Conservation (phyloP, 2,797 vertebrate species). For the Acipenser ruthenus region DNA sequence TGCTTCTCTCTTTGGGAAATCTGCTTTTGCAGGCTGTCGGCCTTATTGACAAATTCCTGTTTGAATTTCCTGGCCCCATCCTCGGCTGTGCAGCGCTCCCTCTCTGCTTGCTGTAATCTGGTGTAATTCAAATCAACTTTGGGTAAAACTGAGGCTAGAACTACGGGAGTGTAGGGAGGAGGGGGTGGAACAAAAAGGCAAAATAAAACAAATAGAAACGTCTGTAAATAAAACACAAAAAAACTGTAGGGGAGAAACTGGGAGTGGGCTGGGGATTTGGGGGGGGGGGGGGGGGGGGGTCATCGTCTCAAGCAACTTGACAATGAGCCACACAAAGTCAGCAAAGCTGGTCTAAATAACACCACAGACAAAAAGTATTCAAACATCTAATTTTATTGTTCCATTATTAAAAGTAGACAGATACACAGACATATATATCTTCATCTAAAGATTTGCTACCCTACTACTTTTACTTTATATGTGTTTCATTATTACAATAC, state of each 20-base stretch:
- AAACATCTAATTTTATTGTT: slow-evolving; percentile 69
- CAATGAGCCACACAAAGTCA: slow-evolving; percentile 60
- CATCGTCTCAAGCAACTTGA: slow-evolving; percentile 56
- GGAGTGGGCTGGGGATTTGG: not conserved
- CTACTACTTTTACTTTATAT: slow-evolving; percentile 34
- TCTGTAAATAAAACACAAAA: slow-evolving; percentile 61
- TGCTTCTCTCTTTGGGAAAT: slow-evolving; percentile 81
- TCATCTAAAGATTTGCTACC: slow-evolving; percentile 30
- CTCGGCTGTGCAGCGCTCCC: slow-evolving; percentile 75
- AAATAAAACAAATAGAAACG: slow-evolving; percentile 43
- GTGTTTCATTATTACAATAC: slow-evolving; percentile 26
- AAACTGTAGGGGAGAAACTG: slow-evolving; percentile 42
- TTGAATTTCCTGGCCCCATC: slow-evolving; percentile 80
- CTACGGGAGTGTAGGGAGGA: slow-evolving; percentile 55
- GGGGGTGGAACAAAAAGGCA: slow-evolving; percentile 59
- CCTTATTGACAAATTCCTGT: slow-evolving; percentile 82
- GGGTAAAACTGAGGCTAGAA: slow-evolving; percentile 96
- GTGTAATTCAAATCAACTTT: slow-evolving; percentile 86
- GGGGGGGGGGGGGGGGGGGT: not conserved
- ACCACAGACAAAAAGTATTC: slow-evolving; percentile 29
- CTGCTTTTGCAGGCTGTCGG: slow-evolving; percentile 80
- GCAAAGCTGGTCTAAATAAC: slow-evolving; percentile 30
- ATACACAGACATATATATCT: slow-evolving; percentile 33
- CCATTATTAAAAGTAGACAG: slow-evolving; percentile 35
- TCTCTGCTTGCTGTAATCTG: slow-evolving; percentile 66